Evolutionary conservation across 2,888 invertebrate genomes (phyloP).

Genomic region (Hypena proboscidalis): DNA sequence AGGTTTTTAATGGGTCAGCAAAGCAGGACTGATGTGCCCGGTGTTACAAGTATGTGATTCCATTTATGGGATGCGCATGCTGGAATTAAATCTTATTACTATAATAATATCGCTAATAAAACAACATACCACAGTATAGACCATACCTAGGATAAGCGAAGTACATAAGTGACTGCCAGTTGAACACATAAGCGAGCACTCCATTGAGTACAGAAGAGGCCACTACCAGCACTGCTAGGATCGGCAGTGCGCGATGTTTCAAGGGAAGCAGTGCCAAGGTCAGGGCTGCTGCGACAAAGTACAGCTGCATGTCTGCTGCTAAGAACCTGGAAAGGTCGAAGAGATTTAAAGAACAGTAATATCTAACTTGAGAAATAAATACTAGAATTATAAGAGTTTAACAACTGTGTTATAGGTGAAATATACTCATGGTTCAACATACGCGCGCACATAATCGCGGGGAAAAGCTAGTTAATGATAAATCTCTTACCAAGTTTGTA

Average conservation of each 20-base stretch:
- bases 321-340: conserved; percentile 67
- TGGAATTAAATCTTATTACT: too few species aligned
- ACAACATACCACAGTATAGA: neutral
- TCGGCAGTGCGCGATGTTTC: conserved; percentile 37
- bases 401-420: too few species aligned
- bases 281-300: conserved; percentile 49
- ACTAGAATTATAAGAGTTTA: too few species aligned
- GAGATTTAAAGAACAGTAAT: too few species aligned
- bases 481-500: conserved; percentile 63
- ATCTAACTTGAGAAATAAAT: too few species aligned
- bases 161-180: conserved; percentile 57
- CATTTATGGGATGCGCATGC: too few species aligned
- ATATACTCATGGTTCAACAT: too few species aligned
- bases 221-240: conserved; percentile 42
- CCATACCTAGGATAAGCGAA: conserved; percentile 57
- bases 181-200: conserved; percentile 50
- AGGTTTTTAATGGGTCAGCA: too few species aligned
- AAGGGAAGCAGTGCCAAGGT: conserved; percentile 47
- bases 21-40: too few species aligned
- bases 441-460: too few species aligned
- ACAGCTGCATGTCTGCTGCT: conserved; percentile 70
- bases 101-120: too few species aligned
- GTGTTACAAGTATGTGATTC: too few species aligned
- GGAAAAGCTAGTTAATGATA: neutral
- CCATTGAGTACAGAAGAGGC: conserved; percentile 51